These are phyloP conservation scores for Hemitrygon akajei DNA, from an alignment of 2,797 vertebrate species.

Conservation along the genomic window DNA sequence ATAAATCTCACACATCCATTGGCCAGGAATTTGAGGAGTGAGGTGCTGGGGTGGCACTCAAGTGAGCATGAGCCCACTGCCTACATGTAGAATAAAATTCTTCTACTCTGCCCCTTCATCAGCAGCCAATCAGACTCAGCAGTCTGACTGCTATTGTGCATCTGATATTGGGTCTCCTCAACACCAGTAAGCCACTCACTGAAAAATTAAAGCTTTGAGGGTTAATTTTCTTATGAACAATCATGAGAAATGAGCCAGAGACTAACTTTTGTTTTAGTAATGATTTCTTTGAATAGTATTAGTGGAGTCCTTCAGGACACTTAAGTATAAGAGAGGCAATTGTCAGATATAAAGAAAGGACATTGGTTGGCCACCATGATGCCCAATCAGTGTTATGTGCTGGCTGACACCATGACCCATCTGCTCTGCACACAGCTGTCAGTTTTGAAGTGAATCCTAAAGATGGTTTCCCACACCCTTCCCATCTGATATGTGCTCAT, in stretches of 20 bases:
- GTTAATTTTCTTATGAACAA: background rate
- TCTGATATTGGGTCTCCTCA: no score
- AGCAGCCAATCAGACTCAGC: no score
- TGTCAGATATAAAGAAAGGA: background rate
- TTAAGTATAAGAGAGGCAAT: background rate
- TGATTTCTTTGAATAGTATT: background rate
- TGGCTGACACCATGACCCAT: no score
- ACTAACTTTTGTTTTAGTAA: background rate
- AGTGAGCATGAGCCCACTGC: no score
- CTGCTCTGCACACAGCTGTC: no score
- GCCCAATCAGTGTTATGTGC: no score
- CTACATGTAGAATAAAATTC: no score
- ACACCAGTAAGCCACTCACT: background rate
- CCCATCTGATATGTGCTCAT: background rate
- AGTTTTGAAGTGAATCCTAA: background rate
- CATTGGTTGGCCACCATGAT: background rate
- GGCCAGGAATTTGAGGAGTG: no score
- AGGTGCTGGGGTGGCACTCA: no score
- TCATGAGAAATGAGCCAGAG: background rate
- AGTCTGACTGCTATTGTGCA: no score
- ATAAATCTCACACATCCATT: background rate
- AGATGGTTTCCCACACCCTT: background rate
- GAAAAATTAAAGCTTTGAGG: background rate
- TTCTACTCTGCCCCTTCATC: no score
- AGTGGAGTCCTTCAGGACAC: background rate